Percentiles rank a stretch among this genome's conserved stretches.
phyloP scores from a whole-genome alignment of 2,888 invertebrate species.

The Agrochola macilenta region DNA sequence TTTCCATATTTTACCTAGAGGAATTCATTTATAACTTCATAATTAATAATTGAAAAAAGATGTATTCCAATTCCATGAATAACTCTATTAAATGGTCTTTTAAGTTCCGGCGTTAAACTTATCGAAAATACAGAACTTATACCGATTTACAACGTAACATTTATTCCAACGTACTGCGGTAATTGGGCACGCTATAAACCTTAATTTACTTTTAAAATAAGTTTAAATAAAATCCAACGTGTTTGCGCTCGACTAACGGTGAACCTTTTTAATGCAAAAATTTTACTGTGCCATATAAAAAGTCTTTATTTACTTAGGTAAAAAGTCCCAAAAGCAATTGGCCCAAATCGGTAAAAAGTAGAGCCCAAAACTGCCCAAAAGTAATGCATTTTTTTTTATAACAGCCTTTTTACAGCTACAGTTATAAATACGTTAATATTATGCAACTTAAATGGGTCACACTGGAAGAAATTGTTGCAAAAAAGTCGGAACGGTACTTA shows the following conservation, averaged over 20 bases:
- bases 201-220: slow-evolving; percentile 66
- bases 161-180: slow-evolving; percentile 61
- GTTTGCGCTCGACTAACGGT: slow-evolving; percentile 72
- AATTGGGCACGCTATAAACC: slow-evolving; percentile 61
- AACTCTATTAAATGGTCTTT: slow-evolving; percentile 3
- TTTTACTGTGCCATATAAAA: slow-evolving; percentile 77
- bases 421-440: slow-evolving; percentile 69
- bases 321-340: slow-evolving; percentile 77
- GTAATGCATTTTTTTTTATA: slow-evolving; percentile 77
- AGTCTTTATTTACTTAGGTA: slow-evolving; percentile 85
- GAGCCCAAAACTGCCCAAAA: slow-evolving; percentile 83
- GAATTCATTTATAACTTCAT: not conserved
- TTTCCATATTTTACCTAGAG: not conserved
- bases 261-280: slow-evolving; percentile 64
- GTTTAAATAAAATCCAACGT: slow-evolving; percentile 56
- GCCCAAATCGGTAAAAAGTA: slow-evolving; percentile 87
- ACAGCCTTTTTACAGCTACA: slow-evolving; percentile 59
- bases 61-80: not conserved
- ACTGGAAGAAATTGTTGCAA: slow-evolving; percentile 74
- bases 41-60: not conserved
- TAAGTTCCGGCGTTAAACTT: not conserved
- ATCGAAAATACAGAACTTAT: slow-evolving; percentile 13
- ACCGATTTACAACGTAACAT: slow-evolving; percentile 38
- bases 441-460: slow-evolving; percentile 76
- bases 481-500: slow-evolving; percentile 74